phyloP scores from a whole-genome alignment of 2,888 invertebrate genomes.

The Syrista parreyssii region DNA sequence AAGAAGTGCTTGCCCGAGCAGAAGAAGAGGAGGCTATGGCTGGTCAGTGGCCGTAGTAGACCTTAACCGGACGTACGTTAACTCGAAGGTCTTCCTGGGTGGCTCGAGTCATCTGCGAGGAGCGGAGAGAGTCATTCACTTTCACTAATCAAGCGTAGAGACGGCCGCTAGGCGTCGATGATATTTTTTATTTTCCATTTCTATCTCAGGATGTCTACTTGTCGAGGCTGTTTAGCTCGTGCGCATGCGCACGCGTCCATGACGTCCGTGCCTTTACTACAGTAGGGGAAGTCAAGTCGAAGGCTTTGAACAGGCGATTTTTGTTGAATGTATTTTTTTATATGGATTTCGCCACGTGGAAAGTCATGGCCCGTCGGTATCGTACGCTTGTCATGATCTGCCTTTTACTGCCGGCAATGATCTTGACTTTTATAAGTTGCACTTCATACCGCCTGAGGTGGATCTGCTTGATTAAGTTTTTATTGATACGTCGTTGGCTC shows the following conservation, averaged over 20 bases:
- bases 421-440: not conserved
- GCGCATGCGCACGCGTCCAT: not conserved
- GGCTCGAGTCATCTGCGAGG: constrained; percentile 2
- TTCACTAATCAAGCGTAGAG: constrained; percentile 23
- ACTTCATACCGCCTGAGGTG: not conserved
- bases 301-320: not conserved
- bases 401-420: not conserved
- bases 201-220: not conserved
- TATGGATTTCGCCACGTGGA: not conserved
- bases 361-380: not conserved
- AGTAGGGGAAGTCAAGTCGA: not conserved
- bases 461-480: not conserved
- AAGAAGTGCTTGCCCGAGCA: not conserved
- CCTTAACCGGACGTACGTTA: constrained; percentile 3
- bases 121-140: constrained; percentile 22
- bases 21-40: not conserved
- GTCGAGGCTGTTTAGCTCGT: not conserved
- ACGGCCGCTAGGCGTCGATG: not conserved
- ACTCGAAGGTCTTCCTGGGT: constrained; percentile 3
- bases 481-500: not conserved
- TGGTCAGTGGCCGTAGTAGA: not conserved
- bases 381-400: not conserved
- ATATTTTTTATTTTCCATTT: not conserved
- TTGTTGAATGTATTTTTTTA: not conserved
- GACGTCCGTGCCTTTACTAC: not conserved